These are phyloP conservation scores for Dermochelys coriacea DNA, from an alignment of 2,797 vertebrate species.

Conservation along the genomic window DNA sequence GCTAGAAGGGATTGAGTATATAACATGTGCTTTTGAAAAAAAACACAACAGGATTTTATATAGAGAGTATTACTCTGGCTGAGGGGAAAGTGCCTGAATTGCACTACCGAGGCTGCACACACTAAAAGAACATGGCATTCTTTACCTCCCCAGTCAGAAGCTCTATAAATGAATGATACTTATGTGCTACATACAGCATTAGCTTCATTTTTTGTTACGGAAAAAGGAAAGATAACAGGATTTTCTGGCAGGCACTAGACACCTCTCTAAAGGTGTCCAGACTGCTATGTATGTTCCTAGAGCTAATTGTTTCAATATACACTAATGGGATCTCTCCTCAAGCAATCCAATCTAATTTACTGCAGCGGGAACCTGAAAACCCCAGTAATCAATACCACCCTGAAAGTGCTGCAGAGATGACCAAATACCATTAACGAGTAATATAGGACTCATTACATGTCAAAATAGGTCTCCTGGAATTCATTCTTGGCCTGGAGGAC, in stretches of 20 bases:
- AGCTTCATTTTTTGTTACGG: not conserved
- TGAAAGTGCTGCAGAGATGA: not conserved
- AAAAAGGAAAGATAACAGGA: not conserved
- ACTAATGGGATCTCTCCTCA: not conserved
- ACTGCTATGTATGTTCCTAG: not conserved
- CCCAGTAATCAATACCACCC: not conserved
- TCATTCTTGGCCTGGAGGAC: not conserved
- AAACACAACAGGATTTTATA: not conserved
- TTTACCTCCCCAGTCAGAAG: not conserved
- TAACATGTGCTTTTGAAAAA: not conserved
- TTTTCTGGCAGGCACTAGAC: not conserved
- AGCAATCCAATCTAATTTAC: not conserved
- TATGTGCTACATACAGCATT: not conserved
- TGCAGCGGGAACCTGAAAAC: not conserved
- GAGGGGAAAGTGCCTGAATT: not conserved
- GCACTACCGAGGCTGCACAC: rapidly evolving
- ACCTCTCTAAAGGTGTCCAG: not conserved
- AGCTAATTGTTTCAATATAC: rapidly evolving
- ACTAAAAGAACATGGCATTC: not conserved
- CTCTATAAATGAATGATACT: not conserved
- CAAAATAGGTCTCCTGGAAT: not conserved
- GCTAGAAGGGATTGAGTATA: not conserved
- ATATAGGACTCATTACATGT: not conserved
- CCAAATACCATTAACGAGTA: not conserved
- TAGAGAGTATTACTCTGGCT: not conserved